phyloP scores from a whole-genome alignment of 2,888 invertebrate genomes.

The Cephus sareptanus region DNA sequence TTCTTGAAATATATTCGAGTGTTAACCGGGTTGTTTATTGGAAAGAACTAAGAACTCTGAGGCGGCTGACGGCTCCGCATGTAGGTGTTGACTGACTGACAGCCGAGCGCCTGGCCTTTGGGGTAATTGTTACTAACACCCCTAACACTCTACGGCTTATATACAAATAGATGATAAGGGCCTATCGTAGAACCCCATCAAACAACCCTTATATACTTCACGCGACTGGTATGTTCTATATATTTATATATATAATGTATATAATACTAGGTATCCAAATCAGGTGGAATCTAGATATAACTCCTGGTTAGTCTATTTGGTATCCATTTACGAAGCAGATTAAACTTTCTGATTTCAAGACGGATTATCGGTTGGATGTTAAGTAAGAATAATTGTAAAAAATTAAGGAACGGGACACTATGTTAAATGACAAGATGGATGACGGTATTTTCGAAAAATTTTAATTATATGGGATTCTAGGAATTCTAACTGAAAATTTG shows the following conservation, averaged over 20 bases:
- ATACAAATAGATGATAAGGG: slow-evolving; percentile 4
- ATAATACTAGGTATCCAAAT: background rate
- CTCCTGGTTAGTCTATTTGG: background rate
- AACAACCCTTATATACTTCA: background rate
- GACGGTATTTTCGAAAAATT: background rate
- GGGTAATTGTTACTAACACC: slow-evolving; percentile 33
- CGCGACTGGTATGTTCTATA: background rate
- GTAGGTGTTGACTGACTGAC: slow-evolving; percentile 29
- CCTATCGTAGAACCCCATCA: background rate
- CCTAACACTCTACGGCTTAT: slow-evolving; percentile 11
- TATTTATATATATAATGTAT: background rate
- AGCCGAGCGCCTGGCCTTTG: slow-evolving; percentile 29
- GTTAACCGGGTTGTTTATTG: slow-evolving; percentile 27
- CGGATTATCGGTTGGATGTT: background rate
- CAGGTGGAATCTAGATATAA: background rate
- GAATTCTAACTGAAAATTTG: background rate
- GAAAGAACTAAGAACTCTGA: slow-evolving; percentile 27
- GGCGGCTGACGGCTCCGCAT: slow-evolving; percentile 18
- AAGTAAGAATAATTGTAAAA: background rate
- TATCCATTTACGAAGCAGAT: background rate
- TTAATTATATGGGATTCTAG: background rate
- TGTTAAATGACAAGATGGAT: background rate
- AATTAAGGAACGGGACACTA: background rate
- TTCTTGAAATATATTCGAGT: background rate
- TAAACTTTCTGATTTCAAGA: background rate